Evolutionary conservation across 2,113 vertebrate genomes (phyloP).

Genomic region (Aviceda subcristata): DNA sequence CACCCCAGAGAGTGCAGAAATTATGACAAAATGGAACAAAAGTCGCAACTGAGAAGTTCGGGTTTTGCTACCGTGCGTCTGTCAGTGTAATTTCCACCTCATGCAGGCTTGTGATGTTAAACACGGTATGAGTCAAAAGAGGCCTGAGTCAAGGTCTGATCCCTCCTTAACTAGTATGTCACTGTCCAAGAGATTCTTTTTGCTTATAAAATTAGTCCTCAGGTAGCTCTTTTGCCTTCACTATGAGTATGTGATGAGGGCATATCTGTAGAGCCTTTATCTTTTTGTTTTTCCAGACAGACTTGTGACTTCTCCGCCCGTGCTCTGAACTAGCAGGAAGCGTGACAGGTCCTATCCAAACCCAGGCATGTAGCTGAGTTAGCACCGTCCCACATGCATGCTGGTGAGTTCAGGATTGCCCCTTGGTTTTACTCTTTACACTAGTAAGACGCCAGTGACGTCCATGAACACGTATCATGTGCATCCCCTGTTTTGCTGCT

Average conservation of each 20-base stretch:
- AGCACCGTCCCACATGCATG: not conserved
- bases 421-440: not conserved
- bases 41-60: not conserved
- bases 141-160: not conserved
- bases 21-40: not conserved
- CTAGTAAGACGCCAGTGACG: not conserved
- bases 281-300: not conserved
- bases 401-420: not conserved
- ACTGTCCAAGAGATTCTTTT: not conserved
- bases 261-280: not conserved
- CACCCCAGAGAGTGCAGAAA: not conserved
- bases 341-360: not conserved
- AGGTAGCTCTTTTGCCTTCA: not conserved
- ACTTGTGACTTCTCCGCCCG: not conserved
- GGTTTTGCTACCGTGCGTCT: not conserved
- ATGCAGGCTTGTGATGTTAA: accelerated
- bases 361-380: not conserved
- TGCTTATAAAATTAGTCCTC: not conserved
- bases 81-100: not conserved
- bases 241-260: not conserved
- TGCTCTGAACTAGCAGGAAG: not conserved
- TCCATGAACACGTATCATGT: accelerated
- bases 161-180: not conserved
- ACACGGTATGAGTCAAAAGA: accelerated
- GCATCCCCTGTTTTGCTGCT: not conserved